phyloP scores from a whole-genome alignment of 2,888 invertebrate species.

The Dione juno region DNA sequence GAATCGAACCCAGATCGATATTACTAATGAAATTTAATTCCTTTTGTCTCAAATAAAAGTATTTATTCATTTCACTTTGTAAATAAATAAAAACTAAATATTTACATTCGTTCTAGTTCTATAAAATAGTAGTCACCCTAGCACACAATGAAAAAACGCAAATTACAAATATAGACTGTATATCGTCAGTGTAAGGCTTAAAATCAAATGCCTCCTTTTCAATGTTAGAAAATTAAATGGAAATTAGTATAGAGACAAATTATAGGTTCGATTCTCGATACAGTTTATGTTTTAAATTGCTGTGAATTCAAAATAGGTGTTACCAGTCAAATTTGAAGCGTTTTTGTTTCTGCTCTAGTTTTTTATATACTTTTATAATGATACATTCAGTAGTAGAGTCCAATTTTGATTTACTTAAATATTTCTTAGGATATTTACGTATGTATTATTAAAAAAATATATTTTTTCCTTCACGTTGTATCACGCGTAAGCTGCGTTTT shows the following conservation, averaged over 20 bases:
- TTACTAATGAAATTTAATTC: background rate
- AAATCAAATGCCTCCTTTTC: background rate
- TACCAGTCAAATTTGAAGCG: background rate
- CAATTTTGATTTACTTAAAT: too few relatives aligned
- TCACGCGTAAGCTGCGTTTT: too few relatives aligned
- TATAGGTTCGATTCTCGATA: constrained; percentile 32
- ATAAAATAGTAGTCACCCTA: constrained; percentile 18
- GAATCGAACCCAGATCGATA: too few relatives aligned
- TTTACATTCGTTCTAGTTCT: background rate
- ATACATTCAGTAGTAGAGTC: background rate
- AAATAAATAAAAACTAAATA: background rate
- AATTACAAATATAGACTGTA: constrained; percentile 9
- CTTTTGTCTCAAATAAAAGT: background rate
- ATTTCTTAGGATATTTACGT: too few relatives aligned
- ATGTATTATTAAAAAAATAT: too few relatives aligned
- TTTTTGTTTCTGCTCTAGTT: background rate
- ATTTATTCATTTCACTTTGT: background rate
- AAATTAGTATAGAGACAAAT: constrained; percentile 30
- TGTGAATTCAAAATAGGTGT: background rate
- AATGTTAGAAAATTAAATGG: constrained; percentile 25
- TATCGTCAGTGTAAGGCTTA: background rate
- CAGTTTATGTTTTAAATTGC: constrained; percentile 21
- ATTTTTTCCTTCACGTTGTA: too few relatives aligned
- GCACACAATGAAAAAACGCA: background rate
- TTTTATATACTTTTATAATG: constrained; percentile 4